Base-by-base conservation (phyloP, 1,140 invertebrate species). In the Zaprionus camerounensis region DNA sequence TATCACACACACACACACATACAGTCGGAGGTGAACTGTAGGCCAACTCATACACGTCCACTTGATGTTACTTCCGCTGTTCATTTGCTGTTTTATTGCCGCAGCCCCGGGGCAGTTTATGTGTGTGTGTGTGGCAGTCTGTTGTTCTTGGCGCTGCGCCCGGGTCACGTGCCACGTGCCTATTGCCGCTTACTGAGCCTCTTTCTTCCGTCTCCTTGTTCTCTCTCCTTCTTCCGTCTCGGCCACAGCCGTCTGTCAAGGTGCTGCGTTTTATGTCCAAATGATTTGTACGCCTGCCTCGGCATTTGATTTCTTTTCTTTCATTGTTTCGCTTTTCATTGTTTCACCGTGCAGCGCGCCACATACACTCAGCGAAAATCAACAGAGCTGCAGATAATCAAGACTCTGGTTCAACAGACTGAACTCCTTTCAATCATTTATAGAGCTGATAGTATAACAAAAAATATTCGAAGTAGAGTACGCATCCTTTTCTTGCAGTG, bases 211-310 rank as follows among this genome's bases (percentile, higher is more conserved):
- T 36, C 38, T 64, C 17, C 36, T 9, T 41, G 3, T 41, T 41
- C 1, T 41, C 5, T n/a, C 31, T 41, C 13, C 38, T 6, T n/a
- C 38, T 41, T 13, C 38, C 15, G 15, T 6, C 12, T 49, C 3
- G 31, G 34, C 46, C 46, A 56, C 34, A 65, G 22, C 22, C 20
- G 57, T 31, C 84, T 84, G 84, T 80, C 81, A 85, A 87, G 84
- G 84, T 90, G 84, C 84, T 88, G 85, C 85, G 79, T 88, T 88
- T 88, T 85, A 88, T 88, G 85, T 88, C 85, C 79, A 80, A 85
- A 80, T 85, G 85, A 88, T 88, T 90, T 88, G 85, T 88, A 81
- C 82, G 70, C 70, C 81, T 69, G 82, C 67, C 67, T 57, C 62
- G 69, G 46, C 85, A 81, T 81, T 88, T 90, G 85, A 88, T 90